Evolutionary conservation across 2,797 vertebrate genomes (phyloP).

Genomic region (Parotocinclus haroldoi): DNA sequence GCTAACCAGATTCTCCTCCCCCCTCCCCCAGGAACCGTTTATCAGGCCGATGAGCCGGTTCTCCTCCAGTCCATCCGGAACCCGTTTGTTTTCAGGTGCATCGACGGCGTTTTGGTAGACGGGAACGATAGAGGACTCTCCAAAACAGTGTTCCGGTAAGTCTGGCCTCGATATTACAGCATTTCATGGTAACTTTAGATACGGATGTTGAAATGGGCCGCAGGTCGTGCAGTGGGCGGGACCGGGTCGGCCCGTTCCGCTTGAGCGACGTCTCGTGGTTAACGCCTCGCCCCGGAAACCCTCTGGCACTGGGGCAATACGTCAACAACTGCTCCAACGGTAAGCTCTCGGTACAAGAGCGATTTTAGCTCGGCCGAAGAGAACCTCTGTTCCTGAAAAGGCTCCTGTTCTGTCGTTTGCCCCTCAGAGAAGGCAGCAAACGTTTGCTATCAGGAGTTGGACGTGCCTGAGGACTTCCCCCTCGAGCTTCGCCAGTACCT

Average conservation of each 20-base stretch:
- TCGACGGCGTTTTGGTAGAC: constrained; percentile 88
- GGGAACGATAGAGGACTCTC: constrained; percentile 91
- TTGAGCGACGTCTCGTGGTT: constrained; percentile 87
- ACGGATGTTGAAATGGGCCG: no score
- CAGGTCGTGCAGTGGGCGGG: constrained; percentile 87
- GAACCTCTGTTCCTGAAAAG: no score
- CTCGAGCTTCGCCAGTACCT: constrained; percentile 83
- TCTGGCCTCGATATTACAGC: background rate
- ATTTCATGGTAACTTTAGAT: no score
- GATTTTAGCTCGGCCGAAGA: background rate
- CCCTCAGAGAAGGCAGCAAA: constrained; percentile 79
- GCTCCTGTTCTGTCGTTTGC: background rate
- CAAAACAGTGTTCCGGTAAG: constrained; percentile 83
- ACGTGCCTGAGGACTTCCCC: constrained; percentile 81
- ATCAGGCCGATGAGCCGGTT: constrained; percentile 85
- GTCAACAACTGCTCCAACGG: constrained; percentile 91
- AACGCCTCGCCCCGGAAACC: constrained; percentile 73
- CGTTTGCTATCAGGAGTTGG: constrained; percentile 92
- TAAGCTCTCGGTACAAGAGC: constrained; percentile 43
- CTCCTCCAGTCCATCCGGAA: constrained; percentile 94
- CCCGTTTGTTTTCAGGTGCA: constrained; percentile 89
- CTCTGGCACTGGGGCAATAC: constrained; percentile 88
- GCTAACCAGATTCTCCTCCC: no score
- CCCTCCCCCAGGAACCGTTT: constrained; percentile 80
- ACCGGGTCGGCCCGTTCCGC: constrained; percentile 78